phyloP scores from a whole-genome alignment of 2,113 vertebrate species.

The Anseranas semipalmata region DNA sequence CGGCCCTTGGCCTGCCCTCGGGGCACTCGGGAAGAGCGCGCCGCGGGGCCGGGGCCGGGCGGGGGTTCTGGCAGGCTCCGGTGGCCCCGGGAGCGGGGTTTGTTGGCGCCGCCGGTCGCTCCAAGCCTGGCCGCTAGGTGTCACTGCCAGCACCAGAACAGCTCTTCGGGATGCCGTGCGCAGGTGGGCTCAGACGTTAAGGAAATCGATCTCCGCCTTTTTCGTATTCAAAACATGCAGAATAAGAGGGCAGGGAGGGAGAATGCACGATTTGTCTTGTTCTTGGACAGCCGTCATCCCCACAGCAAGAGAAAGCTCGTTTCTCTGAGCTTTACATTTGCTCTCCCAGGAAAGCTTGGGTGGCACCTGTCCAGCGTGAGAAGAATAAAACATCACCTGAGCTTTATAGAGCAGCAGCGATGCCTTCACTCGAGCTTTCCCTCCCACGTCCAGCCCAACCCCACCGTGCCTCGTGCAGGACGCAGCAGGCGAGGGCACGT shows the following conservation, averaged over 20 bases:
- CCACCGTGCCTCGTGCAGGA: not conserved
- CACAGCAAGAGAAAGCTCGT: not conserved
- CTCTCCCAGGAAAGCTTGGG: not conserved
- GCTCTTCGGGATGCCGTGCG: rapidly evolving
- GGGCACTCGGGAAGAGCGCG: not conserved
- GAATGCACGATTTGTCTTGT: not conserved
- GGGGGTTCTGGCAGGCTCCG: not conserved
- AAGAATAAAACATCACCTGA: not conserved
- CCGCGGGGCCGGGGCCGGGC: not conserved
- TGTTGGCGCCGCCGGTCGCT: not conserved
- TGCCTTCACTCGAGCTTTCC: not conserved
- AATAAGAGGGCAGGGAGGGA: not conserved
- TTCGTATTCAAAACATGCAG: not conserved
- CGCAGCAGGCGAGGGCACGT: not conserved
- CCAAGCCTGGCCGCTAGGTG: rapidly evolving
- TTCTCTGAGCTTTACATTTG: not conserved
- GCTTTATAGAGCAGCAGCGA: not conserved
- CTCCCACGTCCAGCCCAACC: not conserved
- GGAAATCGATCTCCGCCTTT: not conserved
- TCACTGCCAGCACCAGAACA: not conserved
- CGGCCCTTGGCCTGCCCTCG: not conserved
- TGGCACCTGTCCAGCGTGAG: not conserved
- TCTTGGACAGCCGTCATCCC: not conserved
- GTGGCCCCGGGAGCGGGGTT: not conserved
- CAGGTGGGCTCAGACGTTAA: not conserved